Conservation (phyloP, 1,140 invertebrate genomes). For the Tetramorium parvispinum region DNA sequence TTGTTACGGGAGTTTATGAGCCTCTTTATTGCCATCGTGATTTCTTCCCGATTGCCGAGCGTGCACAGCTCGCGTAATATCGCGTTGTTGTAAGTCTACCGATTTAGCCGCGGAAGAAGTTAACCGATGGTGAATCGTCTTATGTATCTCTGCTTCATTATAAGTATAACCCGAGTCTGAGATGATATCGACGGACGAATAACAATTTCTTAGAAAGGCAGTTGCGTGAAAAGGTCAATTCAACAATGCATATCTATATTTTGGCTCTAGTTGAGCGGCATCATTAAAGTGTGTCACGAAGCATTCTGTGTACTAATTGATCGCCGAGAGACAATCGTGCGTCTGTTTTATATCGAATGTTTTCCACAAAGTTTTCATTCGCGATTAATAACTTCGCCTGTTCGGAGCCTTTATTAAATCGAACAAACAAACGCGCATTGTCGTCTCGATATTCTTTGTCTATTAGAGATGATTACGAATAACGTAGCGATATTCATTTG, state of each 20-base stretch:
- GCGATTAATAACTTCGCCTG: neutral
- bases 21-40: conserved; percentile 60
- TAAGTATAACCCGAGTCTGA: neutral
- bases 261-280: neutral
- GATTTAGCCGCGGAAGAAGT: conserved; percentile 33
- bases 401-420: neutral
- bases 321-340: neutral
- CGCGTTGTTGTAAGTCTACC: conserved; percentile 23
- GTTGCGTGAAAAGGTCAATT: neutral
- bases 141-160: conserved; percentile 10
- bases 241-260: neutral
- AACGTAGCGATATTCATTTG: conserved; percentile 6
- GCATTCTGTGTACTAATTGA: conserved; percentile 12
- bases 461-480: neutral
- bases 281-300: conserved; percentile 10
- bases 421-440: conserved; percentile 2
- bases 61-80: conserved; percentile 33
- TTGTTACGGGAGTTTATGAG: conserved; percentile 61
- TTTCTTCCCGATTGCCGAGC: conserved; percentile 49
- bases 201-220: conserved; percentile 37
- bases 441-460: neutral
- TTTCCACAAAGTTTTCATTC: conserved; percentile 1
- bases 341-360: neutral
- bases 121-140: conserved; percentile 28
- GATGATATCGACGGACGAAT: conserved; percentile 34